Base-by-base conservation (phyloP, 2,113 vertebrate species). In the Erythrocebus patas region DNA sequence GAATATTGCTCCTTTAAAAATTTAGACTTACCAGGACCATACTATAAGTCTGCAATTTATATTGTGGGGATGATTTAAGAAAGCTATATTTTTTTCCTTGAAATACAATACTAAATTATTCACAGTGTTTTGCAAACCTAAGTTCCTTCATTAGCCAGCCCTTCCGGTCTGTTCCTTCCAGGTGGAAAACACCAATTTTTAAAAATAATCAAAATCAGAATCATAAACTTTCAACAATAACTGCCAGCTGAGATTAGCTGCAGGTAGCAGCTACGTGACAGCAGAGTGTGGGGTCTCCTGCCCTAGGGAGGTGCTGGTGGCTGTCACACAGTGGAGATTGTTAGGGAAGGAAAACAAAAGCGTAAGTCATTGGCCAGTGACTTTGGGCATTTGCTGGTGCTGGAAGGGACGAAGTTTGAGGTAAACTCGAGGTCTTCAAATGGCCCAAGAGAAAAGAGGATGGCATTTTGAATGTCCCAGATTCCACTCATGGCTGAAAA, bases 1-100 rank as follows among this genome's bases (percentile, higher is more conserved):
- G 99, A 99, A 99, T 99, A 99, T 98, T 98, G 98, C 98, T 99
- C 98, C 98, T 99, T 99, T 99, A 99, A 99, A 99, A 99, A 98
- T 98, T 99, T 98, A 98, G 98, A 85, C 98, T 98, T 98, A 98
- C 98, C 98, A 98, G 98, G 98, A 98, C 98, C 97, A 98, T 98
- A 98, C 98, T 98, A 97, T 98, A 99, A 98, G 98, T 98, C 99
- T 99, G 98, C 98, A 98, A 99, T 98, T 99, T 99, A 98, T 98
- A 98, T 97, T 97, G 97, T 55, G 91, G 96, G 98, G 98, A 97
- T 99, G 99, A 98, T 99, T 99, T 98, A 99, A 99, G 99, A 99
- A 98, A 98, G 98, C 98, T 98, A 95, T 98, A 50, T 98, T 99
- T 98, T 98, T 98, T 93, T 70, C 98, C 97, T 98, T 99, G 98